Evolutionary conservation across 2,797 vertebrate genomes (phyloP).

Genomic region (Sylvia borin): DNA sequence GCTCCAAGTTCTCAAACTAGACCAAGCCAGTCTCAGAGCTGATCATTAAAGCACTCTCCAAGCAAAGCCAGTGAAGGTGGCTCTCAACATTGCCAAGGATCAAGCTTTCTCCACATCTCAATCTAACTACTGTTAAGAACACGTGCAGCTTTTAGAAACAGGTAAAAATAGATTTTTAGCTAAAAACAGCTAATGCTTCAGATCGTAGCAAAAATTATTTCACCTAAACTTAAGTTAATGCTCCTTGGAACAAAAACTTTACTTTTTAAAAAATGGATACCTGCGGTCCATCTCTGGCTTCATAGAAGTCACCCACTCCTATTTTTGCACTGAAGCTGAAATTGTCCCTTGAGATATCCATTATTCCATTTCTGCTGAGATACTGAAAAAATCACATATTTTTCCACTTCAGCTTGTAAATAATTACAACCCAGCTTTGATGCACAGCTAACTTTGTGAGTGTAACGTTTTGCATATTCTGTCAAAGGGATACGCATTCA

Average conservation of each 20-base stretch:
- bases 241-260: conserved; percentile 78
- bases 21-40: neutral
- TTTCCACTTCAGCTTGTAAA: conserved; percentile 84
- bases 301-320: conserved; percentile 96
- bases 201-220: conserved; percentile 65
- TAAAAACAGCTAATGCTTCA: conserved; percentile 66
- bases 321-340: conserved; percentile 99
- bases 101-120: neutral
- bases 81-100: neutral
- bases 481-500: conserved; percentile 58
- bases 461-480: conserved; percentile 69
- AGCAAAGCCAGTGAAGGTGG: neutral
- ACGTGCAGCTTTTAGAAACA: conserved; percentile 9
- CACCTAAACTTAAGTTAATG: conserved; percentile 72
- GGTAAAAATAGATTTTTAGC: neutral
- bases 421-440: conserved; percentile 80
- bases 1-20: neutral
- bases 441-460: conserved; percentile 73
- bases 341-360: conserved; percentile 93
- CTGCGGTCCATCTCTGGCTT: conserved; percentile 95
- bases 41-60: neutral
- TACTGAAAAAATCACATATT: conserved; percentile 92
- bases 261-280: conserved; percentile 84
- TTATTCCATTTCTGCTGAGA: conserved; percentile 93
- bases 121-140: conserved; percentile 24